Percentiles rank a stretch among this genome's conserved stretches.
These are phyloP conservation scores for Serranus cabrilla DNA, from an alignment of 2,797 vertebrate genomes.

Conservation along the genomic window DNA sequence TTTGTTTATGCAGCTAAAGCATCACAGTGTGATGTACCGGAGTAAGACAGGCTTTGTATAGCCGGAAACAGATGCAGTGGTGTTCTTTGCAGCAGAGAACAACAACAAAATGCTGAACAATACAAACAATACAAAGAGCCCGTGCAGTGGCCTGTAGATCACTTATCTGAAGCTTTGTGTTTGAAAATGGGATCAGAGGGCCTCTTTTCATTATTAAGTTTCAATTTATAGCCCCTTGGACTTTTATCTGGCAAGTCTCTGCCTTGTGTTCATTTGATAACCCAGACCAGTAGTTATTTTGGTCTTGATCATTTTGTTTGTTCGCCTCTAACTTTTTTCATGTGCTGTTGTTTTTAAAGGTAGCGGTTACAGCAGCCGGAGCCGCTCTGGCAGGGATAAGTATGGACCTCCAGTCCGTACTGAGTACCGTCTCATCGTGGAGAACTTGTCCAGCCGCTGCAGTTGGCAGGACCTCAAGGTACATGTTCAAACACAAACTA, in stretches of 20 bases:
- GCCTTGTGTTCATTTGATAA: conserved; percentile 55
- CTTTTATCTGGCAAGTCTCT: conserved; percentile 57
- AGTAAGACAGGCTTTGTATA: conserved; percentile 69
- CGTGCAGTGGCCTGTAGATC: conserved; percentile 61
- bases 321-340: conserved; percentile 69
- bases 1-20: conserved; percentile 76
- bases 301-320: conserved; percentile 51
- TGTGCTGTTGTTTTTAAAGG: conserved; percentile 82
- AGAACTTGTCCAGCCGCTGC: conserved; percentile 97
- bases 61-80: conserved; percentile 78
- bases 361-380: conserved; percentile 92
- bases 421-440: conserved; percentile 96
- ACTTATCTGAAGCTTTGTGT: conserved; percentile 63
- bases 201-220: conserved; percentile 41
- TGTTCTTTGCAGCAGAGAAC: conserved; percentile 79
- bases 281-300: conserved; percentile 54
- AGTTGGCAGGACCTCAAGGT: conserved; percentile 99
- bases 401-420: conserved; percentile 96
- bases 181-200: conserved; percentile 66
- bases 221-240: conserved; percentile 54
- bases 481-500: conserved; percentile 8
- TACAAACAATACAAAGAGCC: conserved; percentile 65
- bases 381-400: conserved; percentile 93
- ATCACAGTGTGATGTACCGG: conserved; percentile 61
- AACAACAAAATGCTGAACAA: conserved; percentile 64